phyloP scores from a whole-genome alignment of 1,140 invertebrate species.

The Sarcophaga peregrina region DNA sequence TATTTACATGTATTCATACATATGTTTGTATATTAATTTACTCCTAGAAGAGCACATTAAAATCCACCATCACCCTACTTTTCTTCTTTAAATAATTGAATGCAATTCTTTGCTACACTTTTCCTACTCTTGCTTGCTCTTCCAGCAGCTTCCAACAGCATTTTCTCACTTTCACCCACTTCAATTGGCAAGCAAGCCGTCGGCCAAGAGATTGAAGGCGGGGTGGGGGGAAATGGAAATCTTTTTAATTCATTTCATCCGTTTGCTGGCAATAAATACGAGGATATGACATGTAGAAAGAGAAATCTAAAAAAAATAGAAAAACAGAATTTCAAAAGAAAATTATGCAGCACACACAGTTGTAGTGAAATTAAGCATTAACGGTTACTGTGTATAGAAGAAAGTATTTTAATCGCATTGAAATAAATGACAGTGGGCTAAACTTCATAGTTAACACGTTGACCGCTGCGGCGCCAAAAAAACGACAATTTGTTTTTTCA shows the following conservation, averaged over 20 bases:
- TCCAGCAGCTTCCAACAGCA: neutral
- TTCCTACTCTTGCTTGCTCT: neutral
- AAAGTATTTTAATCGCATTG: neutral
- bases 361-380: neutral
- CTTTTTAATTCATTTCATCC: neutral
- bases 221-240: neutral
- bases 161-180: neutral
- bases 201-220: neutral
- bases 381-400: no score
- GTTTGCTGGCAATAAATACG: slow-evolving; percentile 1
- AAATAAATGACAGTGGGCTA: neutral
- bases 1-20: no score
- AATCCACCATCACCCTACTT: neutral
- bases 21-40: no score
- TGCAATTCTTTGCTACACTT: neutral
- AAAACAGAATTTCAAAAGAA: neutral
- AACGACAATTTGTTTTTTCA: no score
- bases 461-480: no score
- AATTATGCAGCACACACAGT: neutral
- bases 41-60: no score
- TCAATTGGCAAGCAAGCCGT: neutral
- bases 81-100: neutral
- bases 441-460: no score
- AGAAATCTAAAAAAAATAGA: neutral
- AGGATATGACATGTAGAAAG: neutral